phyloP scores from a whole-genome alignment of 2,113 vertebrate species.

The Ictalurus furcatus region DNA sequence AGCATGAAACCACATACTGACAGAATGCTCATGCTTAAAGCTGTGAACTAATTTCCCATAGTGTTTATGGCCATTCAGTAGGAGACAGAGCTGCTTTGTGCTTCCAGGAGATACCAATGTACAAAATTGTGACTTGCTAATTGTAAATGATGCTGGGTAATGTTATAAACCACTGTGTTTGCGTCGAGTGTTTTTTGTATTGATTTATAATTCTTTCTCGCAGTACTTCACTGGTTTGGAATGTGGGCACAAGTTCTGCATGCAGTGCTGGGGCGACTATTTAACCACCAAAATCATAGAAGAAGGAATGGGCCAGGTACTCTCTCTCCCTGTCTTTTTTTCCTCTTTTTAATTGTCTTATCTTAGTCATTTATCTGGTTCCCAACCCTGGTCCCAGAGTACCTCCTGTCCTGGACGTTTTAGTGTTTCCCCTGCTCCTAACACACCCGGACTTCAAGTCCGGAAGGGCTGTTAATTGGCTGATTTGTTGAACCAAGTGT shows the following conservation, averaged over 20 bases:
- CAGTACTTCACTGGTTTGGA: slow-evolving; percentile 99
- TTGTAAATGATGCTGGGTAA: not conserved
- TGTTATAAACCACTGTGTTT: not conserved
- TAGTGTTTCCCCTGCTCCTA: not conserved
- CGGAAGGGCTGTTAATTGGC: not conserved
- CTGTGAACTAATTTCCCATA: not conserved
- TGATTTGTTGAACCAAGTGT: not conserved
- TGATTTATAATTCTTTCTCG: slow-evolving; percentile 17
- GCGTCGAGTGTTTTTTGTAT: not conserved
- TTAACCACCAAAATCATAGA: slow-evolving; percentile 99
- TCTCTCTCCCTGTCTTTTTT: not conserved
- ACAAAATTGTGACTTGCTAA: not conserved
- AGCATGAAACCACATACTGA: not conserved
- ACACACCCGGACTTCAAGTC: not conserved
- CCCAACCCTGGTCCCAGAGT: not conserved
- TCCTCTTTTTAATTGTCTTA: not conserved
- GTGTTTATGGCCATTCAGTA: not conserved
- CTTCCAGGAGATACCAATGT: not conserved
- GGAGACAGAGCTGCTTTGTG: not conserved
- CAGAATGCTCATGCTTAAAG: not conserved
- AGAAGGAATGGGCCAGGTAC: slow-evolving; percentile 99
- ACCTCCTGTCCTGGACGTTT: not conserved
- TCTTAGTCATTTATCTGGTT: not conserved
- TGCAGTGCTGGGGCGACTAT: slow-evolving; percentile 99
- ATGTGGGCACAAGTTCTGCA: slow-evolving; percentile 99